A percentile compares a stretch with the other conserved stretches of the same genome.
phyloP scores from a whole-genome alignment of 2,797 vertebrate genomes.

The Phoeniculus purpureus region DNA sequence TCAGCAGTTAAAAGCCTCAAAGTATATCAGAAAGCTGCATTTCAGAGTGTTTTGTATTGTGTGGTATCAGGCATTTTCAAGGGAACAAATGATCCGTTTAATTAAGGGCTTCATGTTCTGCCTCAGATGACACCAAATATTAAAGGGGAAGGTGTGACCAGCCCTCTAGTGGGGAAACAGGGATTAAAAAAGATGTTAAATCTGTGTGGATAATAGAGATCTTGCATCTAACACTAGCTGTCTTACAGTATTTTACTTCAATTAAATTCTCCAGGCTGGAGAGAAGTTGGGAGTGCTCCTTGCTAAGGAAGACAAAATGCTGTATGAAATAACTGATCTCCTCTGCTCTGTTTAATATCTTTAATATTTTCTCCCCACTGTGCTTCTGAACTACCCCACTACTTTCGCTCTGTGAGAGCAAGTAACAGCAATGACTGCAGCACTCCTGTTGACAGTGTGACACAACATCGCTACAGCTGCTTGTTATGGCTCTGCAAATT shows the following conservation, averaged over 20 bases:
- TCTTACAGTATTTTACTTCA: not conserved
- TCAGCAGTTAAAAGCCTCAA: not conserved
- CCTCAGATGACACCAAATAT: constrained; percentile 54
- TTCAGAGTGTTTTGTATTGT: constrained; percentile 9
- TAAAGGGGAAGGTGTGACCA: constrained; percentile 37
- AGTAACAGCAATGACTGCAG: not conserved
- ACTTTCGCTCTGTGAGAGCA: not conserved
- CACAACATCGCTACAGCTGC: not conserved
- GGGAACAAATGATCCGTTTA: constrained; percentile 55
- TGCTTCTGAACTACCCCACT: not conserved
- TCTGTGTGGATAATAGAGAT: not conserved
- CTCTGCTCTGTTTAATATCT: not conserved
- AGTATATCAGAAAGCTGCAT: constrained; percentile 39
- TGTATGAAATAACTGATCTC: not conserved
- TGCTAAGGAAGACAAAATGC: not conserved
- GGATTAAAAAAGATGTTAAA: not conserved
- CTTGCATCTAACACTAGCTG: not conserved
- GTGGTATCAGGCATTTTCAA: constrained; percentile 37
- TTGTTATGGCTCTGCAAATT: not conserved
- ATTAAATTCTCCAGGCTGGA: not conserved
- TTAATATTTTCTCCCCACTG: not conserved
- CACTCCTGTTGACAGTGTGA: not conserved
- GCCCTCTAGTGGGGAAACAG: constrained; percentile 63
- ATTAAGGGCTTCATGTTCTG: constrained; percentile 30
- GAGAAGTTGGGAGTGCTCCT: not conserved